phyloP scores from a whole-genome alignment of 2,888 invertebrate genomes.

The Campopleginae sp. region DNA sequence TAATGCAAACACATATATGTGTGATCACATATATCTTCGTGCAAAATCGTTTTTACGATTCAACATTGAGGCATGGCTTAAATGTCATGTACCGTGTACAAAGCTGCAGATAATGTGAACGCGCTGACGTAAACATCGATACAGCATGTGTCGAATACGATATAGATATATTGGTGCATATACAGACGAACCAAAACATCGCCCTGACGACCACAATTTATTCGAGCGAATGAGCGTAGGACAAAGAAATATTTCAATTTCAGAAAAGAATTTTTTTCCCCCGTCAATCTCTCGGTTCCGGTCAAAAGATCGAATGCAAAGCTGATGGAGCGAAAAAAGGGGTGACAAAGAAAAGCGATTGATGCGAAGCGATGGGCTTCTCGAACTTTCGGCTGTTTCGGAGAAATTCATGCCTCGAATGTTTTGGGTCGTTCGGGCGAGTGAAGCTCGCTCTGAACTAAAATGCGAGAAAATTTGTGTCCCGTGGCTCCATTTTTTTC shows the following conservation, averaged over 20 bases:
- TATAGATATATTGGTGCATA: background rate
- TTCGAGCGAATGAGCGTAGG: constrained; percentile 10
- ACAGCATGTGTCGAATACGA: background rate
- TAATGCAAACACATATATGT: background rate
- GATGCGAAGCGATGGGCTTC: background rate
- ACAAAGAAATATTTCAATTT: background rate
- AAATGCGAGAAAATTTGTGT: background rate
- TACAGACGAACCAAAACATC: constrained; percentile 6
- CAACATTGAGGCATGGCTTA: constrained; percentile 8
- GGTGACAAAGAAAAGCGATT: background rate
- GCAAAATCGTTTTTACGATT: constrained; percentile 22
- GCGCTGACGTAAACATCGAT: constrained; percentile 40
- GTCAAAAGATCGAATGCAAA: background rate
- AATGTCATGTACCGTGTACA: constrained; percentile 28
- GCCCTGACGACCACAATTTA: constrained; percentile 5
- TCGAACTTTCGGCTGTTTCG: background rate
- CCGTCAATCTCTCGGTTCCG: background rate
- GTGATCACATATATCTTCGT: background rate
- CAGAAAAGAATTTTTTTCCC: background rate
- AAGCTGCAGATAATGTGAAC: constrained; percentile 13
- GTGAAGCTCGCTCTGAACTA: background rate
- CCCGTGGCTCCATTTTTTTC: background rate
- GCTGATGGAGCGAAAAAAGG: background rate
- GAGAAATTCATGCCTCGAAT: background rate
- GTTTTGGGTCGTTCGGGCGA: background rate